Evolutionary conservation across 1,140 invertebrate species (phyloP).

Genomic region (Stratiolaelaps scimitus): DNA sequence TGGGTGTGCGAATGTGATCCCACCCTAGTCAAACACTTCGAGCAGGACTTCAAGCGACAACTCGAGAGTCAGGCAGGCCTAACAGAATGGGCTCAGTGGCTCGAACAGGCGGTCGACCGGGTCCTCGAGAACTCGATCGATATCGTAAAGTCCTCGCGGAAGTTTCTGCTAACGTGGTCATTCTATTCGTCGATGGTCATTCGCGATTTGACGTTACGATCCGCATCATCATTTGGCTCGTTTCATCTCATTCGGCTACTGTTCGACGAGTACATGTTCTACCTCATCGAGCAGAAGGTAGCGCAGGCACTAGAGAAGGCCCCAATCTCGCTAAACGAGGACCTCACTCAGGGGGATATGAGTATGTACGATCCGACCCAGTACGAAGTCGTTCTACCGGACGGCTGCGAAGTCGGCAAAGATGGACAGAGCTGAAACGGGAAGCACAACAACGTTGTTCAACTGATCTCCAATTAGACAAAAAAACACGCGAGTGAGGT

Average conservation of each 20-base stretch:
- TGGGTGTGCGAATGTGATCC: slow-evolving; percentile 95
- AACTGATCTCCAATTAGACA: no score
- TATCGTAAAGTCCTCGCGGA: slow-evolving; percentile 46
- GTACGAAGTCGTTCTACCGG: slow-evolving; percentile 17
- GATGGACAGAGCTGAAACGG: no score
- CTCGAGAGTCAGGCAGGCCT: slow-evolving; percentile 80
- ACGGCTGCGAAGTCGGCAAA: slow-evolving; percentile 9
- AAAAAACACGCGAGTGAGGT: no score
- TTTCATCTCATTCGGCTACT: slow-evolving; percentile 94
- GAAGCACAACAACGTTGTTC: no score
- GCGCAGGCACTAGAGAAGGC: slow-evolving; percentile 76
- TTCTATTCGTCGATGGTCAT: slow-evolving; percentile 98
- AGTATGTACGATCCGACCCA: background rate
- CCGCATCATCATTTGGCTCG: slow-evolving; percentile 93
- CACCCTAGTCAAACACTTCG: slow-evolving; percentile 66
- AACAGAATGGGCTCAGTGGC: slow-evolving; percentile 93
- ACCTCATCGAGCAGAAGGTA: slow-evolving; percentile 90
- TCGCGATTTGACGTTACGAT: slow-evolving; percentile 79
- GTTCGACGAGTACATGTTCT: slow-evolving; percentile 99
- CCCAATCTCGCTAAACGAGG: slow-evolving; percentile 84
- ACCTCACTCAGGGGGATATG: slow-evolving; percentile 44
- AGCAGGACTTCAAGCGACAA: slow-evolving; percentile 85
- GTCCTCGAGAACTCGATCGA: slow-evolving; percentile 58
- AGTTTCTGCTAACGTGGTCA: slow-evolving; percentile 96
- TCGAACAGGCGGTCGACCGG: slow-evolving; percentile 74